phyloP scores from a whole-genome alignment of 2,113 vertebrate species.

The Myotis davidii region DNA sequence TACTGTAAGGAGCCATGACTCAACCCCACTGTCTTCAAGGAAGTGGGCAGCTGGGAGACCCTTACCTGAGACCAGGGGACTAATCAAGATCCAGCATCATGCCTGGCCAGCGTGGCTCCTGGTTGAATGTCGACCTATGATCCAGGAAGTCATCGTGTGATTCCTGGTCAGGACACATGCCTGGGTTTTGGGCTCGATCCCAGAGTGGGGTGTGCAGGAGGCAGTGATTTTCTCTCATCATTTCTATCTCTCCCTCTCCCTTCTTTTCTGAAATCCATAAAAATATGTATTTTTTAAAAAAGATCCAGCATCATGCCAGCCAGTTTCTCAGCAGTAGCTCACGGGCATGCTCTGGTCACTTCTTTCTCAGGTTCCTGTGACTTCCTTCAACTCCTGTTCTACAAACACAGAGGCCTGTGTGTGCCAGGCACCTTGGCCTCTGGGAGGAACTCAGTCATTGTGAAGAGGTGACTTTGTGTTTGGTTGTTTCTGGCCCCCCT shows the following conservation, averaged over 20 bases:
- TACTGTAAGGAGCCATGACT: background rate
- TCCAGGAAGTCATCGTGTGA: too few species aligned
- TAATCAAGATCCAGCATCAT: background rate
- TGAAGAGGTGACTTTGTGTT: background rate
- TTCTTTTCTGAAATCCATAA: too few species aligned
- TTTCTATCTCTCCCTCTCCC: too few species aligned
- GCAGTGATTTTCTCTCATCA: too few species aligned
- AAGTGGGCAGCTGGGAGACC: background rate
- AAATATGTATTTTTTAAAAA: too few species aligned
- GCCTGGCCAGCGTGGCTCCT: too few species aligned
- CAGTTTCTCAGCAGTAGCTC: background rate
- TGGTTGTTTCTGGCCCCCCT: background rate
- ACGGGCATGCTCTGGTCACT: background rate
- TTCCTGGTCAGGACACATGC: too few species aligned
- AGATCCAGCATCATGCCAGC: background rate
- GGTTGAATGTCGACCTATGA: too few species aligned
- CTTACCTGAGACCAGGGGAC: background rate
- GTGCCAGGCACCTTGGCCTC: background rate
- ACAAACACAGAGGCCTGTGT: background rate
- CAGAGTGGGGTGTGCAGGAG: too few species aligned
- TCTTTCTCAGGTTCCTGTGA: background rate
- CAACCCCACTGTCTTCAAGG: background rate
- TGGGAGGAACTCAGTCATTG: background rate
- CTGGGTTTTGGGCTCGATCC: too few species aligned
- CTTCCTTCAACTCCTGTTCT: background rate